Conservation (phyloP, 2,113 vertebrate species). For the Apistogramma diplotaenia region DNA sequence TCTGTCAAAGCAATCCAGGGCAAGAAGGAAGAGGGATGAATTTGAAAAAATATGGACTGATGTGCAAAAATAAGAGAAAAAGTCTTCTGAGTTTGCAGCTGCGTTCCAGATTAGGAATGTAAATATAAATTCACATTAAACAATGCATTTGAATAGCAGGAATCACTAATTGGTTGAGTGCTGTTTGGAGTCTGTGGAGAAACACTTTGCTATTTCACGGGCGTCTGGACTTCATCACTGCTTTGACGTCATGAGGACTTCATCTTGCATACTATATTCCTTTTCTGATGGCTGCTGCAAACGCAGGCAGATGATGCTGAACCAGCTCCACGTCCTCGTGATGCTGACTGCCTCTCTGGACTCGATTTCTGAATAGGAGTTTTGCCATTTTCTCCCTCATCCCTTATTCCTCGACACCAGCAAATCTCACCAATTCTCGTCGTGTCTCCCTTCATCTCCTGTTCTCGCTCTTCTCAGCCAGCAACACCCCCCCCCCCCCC, state of each 20-base stretch:
- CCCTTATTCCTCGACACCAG: neutral
- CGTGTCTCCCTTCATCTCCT: constrained; percentile 39
- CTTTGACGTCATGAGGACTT: constrained; percentile 2
- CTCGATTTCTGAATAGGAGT: neutral
- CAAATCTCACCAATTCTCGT: constrained; percentile 35
- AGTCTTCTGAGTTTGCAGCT: neutral
- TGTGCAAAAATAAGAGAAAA: neutral
- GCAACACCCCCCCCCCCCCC: neutral
- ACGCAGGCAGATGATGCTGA: neutral
- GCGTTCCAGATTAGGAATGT: neutral
- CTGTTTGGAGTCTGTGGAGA: neutral
- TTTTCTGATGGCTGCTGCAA: neutral
- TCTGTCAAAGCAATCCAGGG: constrained; percentile 1
- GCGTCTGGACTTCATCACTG: constrained; percentile 3
- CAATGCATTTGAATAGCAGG: neutral
- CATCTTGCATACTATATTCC: neutral
- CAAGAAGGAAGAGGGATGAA: neutral
- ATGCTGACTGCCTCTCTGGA: neutral
- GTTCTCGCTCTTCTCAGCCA: constrained; percentile 5
- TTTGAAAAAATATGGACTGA: neutral
- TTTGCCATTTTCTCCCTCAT: neutral
- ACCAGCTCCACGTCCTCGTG: neutral
- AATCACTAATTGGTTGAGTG: neutral
- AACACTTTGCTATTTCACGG: neutral
- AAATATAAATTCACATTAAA: constrained; percentile 6